Evolutionary conservation across 1,140 invertebrate genomes (phyloP), one percentile per base, ranked within the genome.

Genomic region (Hypsibius dujardini): DNA sequence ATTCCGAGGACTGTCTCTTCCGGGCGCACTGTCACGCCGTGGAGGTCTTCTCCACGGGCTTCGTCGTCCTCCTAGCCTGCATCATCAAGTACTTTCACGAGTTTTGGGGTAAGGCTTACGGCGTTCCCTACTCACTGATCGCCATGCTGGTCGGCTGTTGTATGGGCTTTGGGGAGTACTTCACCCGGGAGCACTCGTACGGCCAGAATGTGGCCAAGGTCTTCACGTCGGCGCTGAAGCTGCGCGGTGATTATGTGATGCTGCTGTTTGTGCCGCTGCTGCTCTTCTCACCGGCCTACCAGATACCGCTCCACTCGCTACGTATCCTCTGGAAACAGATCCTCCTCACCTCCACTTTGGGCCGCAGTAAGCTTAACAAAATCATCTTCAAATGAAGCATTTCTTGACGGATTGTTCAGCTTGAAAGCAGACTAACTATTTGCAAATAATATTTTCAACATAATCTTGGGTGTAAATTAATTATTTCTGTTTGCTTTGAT

Each of bases 261-360:
- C 62, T 67, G 12, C 45, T 67, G 62, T 67, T 67, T 42, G 3
- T 67, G 7, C 62, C 62, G 45, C 7, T 67, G 12, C 12, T 45
- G 12, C 42, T 67, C 12, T 67, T 67, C 42, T 42, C 7, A 15
- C 42, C 62, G 12, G 62, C 62, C 12, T 67, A 67, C 45, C 62
- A 45, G 12, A 12, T 67, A 12, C 62, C 62, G 42, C 42, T 67
- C 12, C 62, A 67, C 42, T 67, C 62, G 12, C 42, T 67, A 12
- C 62, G 62, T 7, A 3, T 67, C 12, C 42, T 67, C 3, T 67
- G 62, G 62, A 67, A 67, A 45, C 62, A 67, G 7, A 45, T 67
- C 45, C 12, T 45, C 42, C 3, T 67, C 42, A 15, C 42, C 7
- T 12, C 62, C 42, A 15, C 45, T 12, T 3, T 67, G 42, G 62